These are phyloP conservation scores for Physella acuta DNA, from an alignment of 1,140 invertebrate species.

Conservation along the genomic window DNA sequence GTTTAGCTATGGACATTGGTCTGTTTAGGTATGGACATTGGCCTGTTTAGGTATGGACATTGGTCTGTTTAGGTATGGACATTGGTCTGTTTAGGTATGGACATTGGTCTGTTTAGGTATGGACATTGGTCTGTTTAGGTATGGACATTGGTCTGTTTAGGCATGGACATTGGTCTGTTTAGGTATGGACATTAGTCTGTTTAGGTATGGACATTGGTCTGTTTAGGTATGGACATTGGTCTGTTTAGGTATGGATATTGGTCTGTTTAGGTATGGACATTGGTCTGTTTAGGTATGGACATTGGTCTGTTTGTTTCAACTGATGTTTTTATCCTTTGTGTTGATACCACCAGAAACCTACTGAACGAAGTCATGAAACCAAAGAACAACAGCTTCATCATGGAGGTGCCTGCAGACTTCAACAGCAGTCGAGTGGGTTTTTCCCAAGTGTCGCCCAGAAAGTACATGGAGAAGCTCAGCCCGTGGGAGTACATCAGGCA, in stretches of 20 bases:
- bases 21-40: slow-evolving; percentile 34
- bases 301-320: not conserved
- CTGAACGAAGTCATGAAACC: slow-evolving; percentile 10
- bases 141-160: not conserved
- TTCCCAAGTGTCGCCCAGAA: slow-evolving; percentile 28
- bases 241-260: not conserved
- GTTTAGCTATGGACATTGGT: slow-evolving; percentile 30
- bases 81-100: not conserved
- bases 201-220: not conserved
- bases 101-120: not conserved
- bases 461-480: not conserved
- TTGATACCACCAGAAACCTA: not conserved
- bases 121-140: not conserved
- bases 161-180: not conserved
- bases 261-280: not conserved
- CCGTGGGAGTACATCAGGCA: slow-evolving; percentile 26
- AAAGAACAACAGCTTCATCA: slow-evolving; percentile 28
- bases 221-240: not conserved
- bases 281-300: not conserved
- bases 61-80: slow-evolving; percentile 37
- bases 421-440: slow-evolving; percentile 36
- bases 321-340: not conserved
- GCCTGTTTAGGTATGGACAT: slow-evolving; percentile 46
- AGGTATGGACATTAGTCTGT: not conserved
- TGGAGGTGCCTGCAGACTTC: slow-evolving; percentile 36